Evolutionary conservation across 2,888 invertebrate species (phyloP), one percentile per base, ranked within the genome.

Genomic region (Ophion obscuratus): DNA sequence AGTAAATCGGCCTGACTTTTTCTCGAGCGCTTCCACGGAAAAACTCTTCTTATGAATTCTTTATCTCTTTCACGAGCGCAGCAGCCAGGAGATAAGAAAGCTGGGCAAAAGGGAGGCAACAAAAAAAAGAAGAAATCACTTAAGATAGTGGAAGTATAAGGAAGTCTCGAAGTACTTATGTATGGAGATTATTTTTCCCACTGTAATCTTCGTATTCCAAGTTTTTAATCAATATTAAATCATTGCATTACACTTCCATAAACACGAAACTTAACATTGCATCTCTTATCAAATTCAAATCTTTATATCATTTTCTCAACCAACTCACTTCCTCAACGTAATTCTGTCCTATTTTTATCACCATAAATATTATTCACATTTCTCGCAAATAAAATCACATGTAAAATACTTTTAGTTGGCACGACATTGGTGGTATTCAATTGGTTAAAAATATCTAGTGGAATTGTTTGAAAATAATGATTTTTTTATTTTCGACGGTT

Each of bases 1-100:
- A 47, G 82, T 82, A 82, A 85, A 85, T 82, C 82, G 82, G 77
- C 78, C 70, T 73, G 47, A 71, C 67, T 67, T 83, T 79, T 79
- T 73, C 70, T 71, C 75, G 40, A 67, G 61, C 67, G 57, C 64
- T 74, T 75, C 62, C 82, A 67, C 70, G 76, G 81, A 62, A 73
- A 85, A 85, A 73, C 71, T 67, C 75, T 85, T 80, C 75, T 83
- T 85, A 82, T 85, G 85, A 79, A 85, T 85, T 83, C 79, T 82
- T 82, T 79, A 85, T 85, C 82, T 75, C 66, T 71, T 75, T 62
- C 79, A 76, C 64, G 85, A 82, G 66, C 66, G 68, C 64, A 66
- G 66, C 47, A 31, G 57, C 40, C 14, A 61, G 36, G 36, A 61
- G 85, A 85, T 85, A 82, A 79, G 82, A 47, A 82, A 78, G 71